Evolutionary conservation across 2,113 vertebrate genomes (phyloP).

Genomic region (Daubentonia madagascariensis): DNA sequence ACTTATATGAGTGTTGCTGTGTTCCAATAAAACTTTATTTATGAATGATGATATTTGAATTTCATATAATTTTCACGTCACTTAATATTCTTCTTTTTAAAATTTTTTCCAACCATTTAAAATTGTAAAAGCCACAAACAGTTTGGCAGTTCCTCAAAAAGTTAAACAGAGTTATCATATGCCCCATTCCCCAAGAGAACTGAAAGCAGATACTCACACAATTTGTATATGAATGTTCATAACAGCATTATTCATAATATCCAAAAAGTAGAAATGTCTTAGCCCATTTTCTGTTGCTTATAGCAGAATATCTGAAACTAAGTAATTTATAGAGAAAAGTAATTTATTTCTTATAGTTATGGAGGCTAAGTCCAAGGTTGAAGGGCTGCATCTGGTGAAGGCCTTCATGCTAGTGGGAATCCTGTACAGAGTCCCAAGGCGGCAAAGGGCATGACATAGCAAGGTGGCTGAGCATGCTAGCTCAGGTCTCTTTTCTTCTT

Average conservation of each 20-base stretch:
- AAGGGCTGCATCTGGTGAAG: background rate
- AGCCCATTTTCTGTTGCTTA: background rate
- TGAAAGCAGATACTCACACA: background rate
- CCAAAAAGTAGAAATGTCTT: background rate
- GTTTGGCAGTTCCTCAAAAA: conserved; percentile 20
- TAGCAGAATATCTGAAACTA: background rate
- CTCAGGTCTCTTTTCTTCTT: background rate
- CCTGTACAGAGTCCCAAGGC: background rate
- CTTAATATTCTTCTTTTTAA: background rate
- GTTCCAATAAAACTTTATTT: conserved; percentile 12
- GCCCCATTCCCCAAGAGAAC: background rate
- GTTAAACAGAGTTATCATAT: background rate
- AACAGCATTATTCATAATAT: background rate
- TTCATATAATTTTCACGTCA: conserved; percentile 9
- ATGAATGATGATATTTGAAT: background rate
- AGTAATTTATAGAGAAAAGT: background rate
- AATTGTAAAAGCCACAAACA: background rate
- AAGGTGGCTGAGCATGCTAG: background rate
- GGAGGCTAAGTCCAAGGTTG: background rate
- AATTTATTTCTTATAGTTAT: background rate
- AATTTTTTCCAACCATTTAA: background rate
- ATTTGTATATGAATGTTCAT: background rate
- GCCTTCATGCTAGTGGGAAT: background rate
- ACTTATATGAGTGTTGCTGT: background rate
- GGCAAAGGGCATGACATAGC: background rate